Base-by-base conservation (phyloP, 2,113 vertebrate genomes). In the Clarias batrachus region DNA sequence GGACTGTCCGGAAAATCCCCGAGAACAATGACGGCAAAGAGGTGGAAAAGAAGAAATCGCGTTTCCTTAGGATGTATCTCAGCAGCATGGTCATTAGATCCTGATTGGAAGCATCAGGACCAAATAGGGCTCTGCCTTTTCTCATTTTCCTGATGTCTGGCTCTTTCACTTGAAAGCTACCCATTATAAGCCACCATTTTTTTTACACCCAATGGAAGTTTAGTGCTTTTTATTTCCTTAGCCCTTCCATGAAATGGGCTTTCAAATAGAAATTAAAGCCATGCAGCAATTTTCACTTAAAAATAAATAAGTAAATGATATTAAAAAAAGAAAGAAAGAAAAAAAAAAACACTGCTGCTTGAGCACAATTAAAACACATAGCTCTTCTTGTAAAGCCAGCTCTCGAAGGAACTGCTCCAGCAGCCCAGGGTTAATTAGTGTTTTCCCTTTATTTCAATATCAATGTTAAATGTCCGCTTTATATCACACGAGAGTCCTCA, bases 401-500 rank as follows among this genome's bases (percentile, higher is more conserved):
- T 90, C 89, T 92, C 91, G 56, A 78, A 92, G 90, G 88, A 85
- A 89, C 89, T 65, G 91, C 91, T 90, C 91, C 88, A 91, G 90
- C 92, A 91, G 91, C 88, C 90, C 83, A 92, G 93, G 93, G 93
- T 94, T 93, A 92, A 95, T 94, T 93, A 94, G 92, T 89, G 89
- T 89, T 90, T 88, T 87, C 88, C 90, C 88, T 92, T 91, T 89
- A 92, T 94, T 95, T 93, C 93, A 94, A 94, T 93, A 92, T 93
- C 90, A 89, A 90, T 84, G 76, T 90, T 94, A 94, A 95, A 94
- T 91, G 90, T 92, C 93, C 85, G 87, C 91, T 91, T 94, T 92
- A 94, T 94, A 94, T 94, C 93, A 93, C 92, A 90, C 90, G 91
- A 68, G 92, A 89, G 88, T 89, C 90, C 90, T 91, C 89, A 92